Evolutionary conservation across 2,113 vertebrate genomes (phyloP).

Genomic region (Acrocephalus arundinaceus): DNA sequence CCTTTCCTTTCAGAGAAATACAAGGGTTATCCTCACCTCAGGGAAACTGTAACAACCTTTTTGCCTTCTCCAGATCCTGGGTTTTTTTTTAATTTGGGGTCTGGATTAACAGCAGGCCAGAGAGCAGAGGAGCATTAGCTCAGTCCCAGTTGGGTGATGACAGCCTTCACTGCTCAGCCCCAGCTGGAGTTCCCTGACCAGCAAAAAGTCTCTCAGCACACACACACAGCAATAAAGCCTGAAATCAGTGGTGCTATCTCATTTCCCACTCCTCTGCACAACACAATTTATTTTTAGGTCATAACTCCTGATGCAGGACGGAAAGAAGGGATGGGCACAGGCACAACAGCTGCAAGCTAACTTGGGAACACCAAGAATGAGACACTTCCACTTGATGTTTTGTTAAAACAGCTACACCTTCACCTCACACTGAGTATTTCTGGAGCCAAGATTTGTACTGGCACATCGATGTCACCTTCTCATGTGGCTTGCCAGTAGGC

Average conservation of each 20-base stretch:
- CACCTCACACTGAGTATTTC: not conserved
- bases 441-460: not conserved
- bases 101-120: not conserved
- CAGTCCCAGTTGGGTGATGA: not conserved
- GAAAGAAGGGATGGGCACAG: not conserved
- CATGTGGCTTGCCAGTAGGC: not conserved
- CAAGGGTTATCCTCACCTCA: not conserved
- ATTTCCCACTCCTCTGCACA: not conserved
- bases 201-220: not conserved
- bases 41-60: not conserved
- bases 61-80: not conserved
- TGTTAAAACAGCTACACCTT: not conserved
- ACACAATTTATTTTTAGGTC: not conserved
- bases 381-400: not conserved
- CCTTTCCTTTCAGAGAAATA: not conserved
- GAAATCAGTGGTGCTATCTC: accelerated
- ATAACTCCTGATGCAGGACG: not conserved
- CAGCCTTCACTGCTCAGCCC: not conserved
- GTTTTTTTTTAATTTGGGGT: not conserved
- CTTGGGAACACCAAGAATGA: not conserved
- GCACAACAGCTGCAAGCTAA: not conserved
- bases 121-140: not conserved
- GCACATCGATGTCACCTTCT: not conserved
- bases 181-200: not conserved
- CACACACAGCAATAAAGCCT: not conserved